These are phyloP conservation scores for Boleophthalmus pectinirostris DNA, from an alignment of 2,113 vertebrate species.

Conservation along the genomic window DNA sequence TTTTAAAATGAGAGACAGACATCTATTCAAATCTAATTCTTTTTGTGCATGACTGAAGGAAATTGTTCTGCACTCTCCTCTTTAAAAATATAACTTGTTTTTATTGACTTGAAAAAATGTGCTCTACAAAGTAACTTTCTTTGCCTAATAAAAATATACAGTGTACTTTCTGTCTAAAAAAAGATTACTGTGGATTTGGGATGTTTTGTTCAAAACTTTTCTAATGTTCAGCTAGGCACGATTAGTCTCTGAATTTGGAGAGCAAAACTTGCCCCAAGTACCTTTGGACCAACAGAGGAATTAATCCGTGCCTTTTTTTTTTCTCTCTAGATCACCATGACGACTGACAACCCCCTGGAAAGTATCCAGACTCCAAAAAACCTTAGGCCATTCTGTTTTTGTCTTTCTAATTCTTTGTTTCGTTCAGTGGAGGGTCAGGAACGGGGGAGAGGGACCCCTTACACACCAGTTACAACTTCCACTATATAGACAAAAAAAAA, in stretches of 20 bases:
- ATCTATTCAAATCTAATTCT: no score
- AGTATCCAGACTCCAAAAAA: slow-evolving; percentile 55
- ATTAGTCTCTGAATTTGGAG: slow-evolving; percentile 15
- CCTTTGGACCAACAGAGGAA: slow-evolving; percentile 60
- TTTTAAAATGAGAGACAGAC: no score
- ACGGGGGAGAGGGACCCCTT: slow-evolving; percentile 9
- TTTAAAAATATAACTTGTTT: no score
- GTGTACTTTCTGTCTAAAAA: not conserved
- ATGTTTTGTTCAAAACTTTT: not conserved
- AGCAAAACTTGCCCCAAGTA: slow-evolving; percentile 43
- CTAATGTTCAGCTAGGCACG: slow-evolving; percentile 22
- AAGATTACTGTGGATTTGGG: not conserved
- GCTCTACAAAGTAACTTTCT: no score
- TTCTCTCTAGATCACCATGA: slow-evolving; percentile 68
- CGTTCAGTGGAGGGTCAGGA: slow-evolving; percentile 27
- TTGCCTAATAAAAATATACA: not conserved
- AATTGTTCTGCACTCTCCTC: no score
- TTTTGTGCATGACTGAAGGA: no score
- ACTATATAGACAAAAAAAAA: slow-evolving; percentile 1
- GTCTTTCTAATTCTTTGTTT: slow-evolving; percentile 47
- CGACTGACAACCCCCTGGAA: slow-evolving; percentile 65
- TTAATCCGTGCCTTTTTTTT: slow-evolving; percentile 47
- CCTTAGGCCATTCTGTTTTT: slow-evolving; percentile 39
- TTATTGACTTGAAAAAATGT: no score
- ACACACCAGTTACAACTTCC: not conserved